Evolutionary conservation across 2,888 invertebrate species (phyloP).

Genomic region (Pogonocherus hispidulus): DNA sequence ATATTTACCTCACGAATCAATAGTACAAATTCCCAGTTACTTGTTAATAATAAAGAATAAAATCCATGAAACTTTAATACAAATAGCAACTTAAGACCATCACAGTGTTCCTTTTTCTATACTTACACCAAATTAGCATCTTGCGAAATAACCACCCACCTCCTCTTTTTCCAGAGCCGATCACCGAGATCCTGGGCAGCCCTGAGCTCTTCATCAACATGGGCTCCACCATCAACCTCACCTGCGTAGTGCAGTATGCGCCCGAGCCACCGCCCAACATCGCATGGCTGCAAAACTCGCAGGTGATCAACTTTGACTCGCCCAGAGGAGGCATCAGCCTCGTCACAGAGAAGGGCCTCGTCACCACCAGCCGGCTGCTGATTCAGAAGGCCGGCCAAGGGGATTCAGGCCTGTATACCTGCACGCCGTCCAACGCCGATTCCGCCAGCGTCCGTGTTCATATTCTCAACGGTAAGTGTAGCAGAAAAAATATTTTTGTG

Average conservation of each 20-base stretch:
- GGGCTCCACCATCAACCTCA: constrained; percentile 90
- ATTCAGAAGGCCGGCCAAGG: constrained; percentile 85
- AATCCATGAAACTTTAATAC: too few relatives aligned
- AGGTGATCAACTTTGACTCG: constrained; percentile 90
- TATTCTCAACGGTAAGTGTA: constrained; percentile 86
- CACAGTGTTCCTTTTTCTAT: too few relatives aligned
- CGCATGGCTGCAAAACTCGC: constrained; percentile 85
- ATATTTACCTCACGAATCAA: too few relatives aligned
- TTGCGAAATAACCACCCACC: too few relatives aligned
- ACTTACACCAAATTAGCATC: too few relatives aligned
- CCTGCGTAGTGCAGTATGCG: constrained; percentile 86
- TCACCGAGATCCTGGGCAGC: constrained; percentile 85
- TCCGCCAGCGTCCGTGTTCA: constrained; percentile 85
- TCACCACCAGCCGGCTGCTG: constrained; percentile 86
- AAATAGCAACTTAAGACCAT: too few relatives aligned
- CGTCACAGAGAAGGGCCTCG: constrained; percentile 87
- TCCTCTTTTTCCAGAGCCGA: constrained; percentile 76
- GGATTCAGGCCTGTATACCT: constrained; percentile 88
- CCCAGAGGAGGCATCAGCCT: constrained; percentile 89
- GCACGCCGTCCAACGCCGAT: constrained; percentile 87
- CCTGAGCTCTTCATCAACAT: constrained; percentile 88
- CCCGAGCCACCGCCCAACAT: constrained; percentile 88
- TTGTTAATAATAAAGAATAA: too few relatives aligned
- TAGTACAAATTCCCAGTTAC: too few relatives aligned
- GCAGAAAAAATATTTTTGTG: too few relatives aligned